Evolutionary conservation across 30 jellyfish, hydroid and myxozoan genomes (phyloP).

Genomic region (Aurelia aurita complex sp. Pacific): DNA sequence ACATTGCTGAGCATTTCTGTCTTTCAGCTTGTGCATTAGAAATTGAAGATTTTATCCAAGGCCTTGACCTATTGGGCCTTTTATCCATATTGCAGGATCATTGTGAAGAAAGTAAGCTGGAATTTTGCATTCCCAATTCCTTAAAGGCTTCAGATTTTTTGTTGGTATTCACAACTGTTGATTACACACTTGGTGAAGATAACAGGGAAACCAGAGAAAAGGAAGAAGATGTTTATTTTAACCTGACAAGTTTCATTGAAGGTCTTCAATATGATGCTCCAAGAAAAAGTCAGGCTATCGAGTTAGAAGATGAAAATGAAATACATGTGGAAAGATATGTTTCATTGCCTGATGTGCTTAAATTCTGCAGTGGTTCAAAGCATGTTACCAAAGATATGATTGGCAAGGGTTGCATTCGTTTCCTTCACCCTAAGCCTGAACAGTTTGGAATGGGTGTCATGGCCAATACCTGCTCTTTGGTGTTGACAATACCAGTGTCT

Average conservation of each 20-base stretch:
- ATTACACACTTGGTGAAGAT: too few species aligned
- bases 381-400: not conserved
- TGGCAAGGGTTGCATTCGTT: slow-evolving; percentile 11
- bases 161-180: too few species aligned
- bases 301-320: not conserved
- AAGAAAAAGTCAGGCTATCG: not conserved
- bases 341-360: slow-evolving; percentile 5
- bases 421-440: slow-evolving; percentile 3
- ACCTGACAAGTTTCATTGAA: not conserved
- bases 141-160: not conserved
- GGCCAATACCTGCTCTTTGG: slow-evolving; percentile 12
- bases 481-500: too few species aligned
- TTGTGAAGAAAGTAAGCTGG: slow-evolving; percentile 19
- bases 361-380: slow-evolving; percentile 27
- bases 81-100: not conserved
- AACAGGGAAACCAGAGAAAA: too few species aligned
- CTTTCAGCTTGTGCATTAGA: not conserved
- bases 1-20: not conserved
- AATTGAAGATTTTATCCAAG: not conserved
- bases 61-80: slow-evolving; percentile 6
- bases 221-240: slow-evolving; percentile 6
- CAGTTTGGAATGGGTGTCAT: slow-evolving; percentile 8
- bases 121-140: not conserved
- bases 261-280: not conserved
- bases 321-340: not conserved